Conservation (phyloP, 92 coral and sea anemone species). For the Actinernus sp. region DNA sequence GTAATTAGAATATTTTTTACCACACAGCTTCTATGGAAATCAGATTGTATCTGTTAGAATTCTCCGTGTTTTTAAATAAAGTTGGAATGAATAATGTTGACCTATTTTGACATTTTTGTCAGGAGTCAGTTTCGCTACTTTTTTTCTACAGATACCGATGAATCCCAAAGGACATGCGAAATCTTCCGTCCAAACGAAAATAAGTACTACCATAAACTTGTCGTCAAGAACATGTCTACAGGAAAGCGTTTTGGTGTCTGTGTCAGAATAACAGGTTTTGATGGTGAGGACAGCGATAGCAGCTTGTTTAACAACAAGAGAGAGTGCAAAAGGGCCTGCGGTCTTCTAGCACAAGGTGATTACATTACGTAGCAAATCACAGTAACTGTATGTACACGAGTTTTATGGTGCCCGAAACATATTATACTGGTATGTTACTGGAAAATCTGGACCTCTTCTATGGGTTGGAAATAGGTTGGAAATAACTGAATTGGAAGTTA, state of each 20-base stretch:
- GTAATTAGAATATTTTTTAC: too few relatives aligned
- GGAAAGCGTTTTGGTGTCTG: conserved; percentile 50
- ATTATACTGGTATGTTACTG: too few relatives aligned
- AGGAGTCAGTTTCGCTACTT: not conserved
- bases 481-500: too few relatives aligned
- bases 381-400: too few relatives aligned
- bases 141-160: conserved; percentile 9
- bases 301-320: conserved; percentile 21
- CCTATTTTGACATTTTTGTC: too few relatives aligned
- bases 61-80: too few relatives aligned
- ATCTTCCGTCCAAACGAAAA: conserved; percentile 27
- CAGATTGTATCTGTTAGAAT: too few relatives aligned
- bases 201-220: conserved; percentile 45
- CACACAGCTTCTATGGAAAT: too few relatives aligned
- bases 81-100: too few relatives aligned
- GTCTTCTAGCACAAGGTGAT: not conserved
- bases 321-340: conserved; percentile 40
- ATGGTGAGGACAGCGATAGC: conserved; percentile 12
- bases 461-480: too few relatives aligned
- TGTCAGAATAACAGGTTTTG: conserved; percentile 26
- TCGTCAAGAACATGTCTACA: conserved; percentile 24
- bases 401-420: too few relatives aligned
- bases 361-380: not conserved
- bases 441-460: too few relatives aligned
- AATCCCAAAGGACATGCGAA: conserved; percentile 27